Evolutionary conservation across 2,113 vertebrate species (phyloP).

Genomic region (Numenius arquata): DNA sequence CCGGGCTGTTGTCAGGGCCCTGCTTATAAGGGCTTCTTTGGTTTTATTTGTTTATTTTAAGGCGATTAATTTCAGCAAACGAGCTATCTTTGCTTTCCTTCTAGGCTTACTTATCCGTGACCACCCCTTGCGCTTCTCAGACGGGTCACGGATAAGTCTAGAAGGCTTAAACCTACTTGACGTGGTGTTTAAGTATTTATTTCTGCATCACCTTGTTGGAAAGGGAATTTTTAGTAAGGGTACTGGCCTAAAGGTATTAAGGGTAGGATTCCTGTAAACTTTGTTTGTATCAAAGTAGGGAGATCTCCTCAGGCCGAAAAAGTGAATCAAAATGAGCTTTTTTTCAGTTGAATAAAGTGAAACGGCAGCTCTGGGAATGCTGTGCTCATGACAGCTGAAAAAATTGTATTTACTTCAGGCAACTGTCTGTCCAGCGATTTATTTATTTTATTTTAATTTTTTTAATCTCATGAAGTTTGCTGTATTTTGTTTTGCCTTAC

Average conservation of each 20-base stretch:
- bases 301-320: fast-evolving
- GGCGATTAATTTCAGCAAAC: not conserved
- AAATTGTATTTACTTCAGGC: fast-evolving
- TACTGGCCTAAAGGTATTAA: fast-evolving
- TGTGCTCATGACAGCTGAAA: not conserved
- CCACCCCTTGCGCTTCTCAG: fast-evolving
- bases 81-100: not conserved
- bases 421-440: not conserved
- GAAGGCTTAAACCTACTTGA: not conserved
- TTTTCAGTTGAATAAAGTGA: not conserved
- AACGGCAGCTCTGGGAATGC: not conserved
- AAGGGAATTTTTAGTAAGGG: fast-evolving
- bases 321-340: not conserved
- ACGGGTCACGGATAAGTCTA: not conserved
- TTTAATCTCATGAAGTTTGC: fast-evolving
- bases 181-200: fast-evolving
- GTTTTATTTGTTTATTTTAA: not conserved
- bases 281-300: fast-evolving
- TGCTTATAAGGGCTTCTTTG: no score
- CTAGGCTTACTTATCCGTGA: no score
- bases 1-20: not conserved
- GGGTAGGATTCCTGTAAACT: fast-evolving
- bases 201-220: no score
- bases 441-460: no score
- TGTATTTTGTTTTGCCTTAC: not conserved